These are phyloP conservation scores for Pelobates cultripes DNA, from an alignment of 2,797 vertebrate species.

Conservation along the genomic window DNA sequence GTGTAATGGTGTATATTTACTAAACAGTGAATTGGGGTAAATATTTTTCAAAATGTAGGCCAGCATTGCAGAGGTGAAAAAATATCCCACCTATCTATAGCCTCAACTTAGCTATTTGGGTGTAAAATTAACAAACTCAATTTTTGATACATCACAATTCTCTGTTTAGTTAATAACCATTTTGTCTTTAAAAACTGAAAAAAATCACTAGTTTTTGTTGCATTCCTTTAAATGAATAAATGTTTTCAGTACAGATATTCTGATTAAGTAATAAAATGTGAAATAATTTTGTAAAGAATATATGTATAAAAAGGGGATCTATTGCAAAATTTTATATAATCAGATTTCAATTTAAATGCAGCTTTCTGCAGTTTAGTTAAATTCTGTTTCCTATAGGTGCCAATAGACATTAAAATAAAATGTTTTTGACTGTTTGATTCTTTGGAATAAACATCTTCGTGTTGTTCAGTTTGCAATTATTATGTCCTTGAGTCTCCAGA, in stretches of 20 bases:
- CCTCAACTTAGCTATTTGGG: too few relatives aligned
- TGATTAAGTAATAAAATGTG: conserved; percentile 40
- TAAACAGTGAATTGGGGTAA: too few relatives aligned
- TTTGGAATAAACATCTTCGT: not conserved
- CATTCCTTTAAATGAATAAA: conserved; percentile 14
- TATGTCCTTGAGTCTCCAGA: too few relatives aligned
- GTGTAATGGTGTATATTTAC: conserved; percentile 11
- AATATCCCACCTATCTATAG: too few relatives aligned
- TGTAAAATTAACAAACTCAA: too few relatives aligned
- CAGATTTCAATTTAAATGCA: not conserved
- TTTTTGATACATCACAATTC: too few relatives aligned
- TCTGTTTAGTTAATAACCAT: too few relatives aligned
- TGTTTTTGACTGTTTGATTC: conserved; percentile 8
- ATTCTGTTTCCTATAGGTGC: not conserved
- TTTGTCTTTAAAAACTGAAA: not conserved
- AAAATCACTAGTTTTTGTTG: conserved; percentile 24
- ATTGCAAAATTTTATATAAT: conserved; percentile 3
- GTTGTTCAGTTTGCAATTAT: too few relatives aligned
- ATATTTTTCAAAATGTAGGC: too few relatives aligned
- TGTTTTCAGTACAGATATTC: conserved; percentile 37
- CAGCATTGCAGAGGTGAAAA: too few relatives aligned
- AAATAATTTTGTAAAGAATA: conserved; percentile 34
- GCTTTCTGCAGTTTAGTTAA: not conserved
- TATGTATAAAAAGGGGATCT: not conserved
- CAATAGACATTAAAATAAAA: not conserved